Evolutionary conservation across 1,140 invertebrate species (phyloP), one percentile per base, ranked within the genome.

Genomic region (Drosophila albomicans): DNA sequence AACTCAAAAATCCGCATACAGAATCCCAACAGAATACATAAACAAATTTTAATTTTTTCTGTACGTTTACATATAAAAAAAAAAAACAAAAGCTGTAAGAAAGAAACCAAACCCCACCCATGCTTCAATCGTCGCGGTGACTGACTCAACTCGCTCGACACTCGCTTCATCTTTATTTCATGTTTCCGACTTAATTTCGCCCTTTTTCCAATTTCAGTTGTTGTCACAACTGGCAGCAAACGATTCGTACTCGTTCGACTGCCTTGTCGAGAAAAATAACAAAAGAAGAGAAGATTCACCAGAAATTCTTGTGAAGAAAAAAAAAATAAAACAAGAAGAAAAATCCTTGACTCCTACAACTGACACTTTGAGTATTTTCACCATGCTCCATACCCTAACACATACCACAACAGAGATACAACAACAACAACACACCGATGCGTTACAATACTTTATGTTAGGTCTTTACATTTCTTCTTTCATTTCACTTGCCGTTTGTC

Each of bases 161-260:
- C 80, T 67, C 80, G 74, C 77, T 87, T 87, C 84, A 88, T 87
- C 77, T 84, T 87, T 87, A 88, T 87, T 88, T 87, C 84, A 87
- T 88, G 84, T 84, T 80, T 69, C 73, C 54, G 69, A 78, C 84
- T 80, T 87, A 71, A 77, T 78, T 88, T 88, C 67, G 73, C 57
- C 62, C 66, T 74, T 81, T 78, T 75, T 68, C 28, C 79, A 73
- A 72, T 87, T 82, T 86, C 67, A 86, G 67, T 79, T 85, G 64
- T 86, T 79, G 67, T 65, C 82, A 79, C 51, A 79, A 79, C 75
- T 71, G 73, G 54, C 70, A 67, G 66, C 74, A 65, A 68, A 57
- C 75, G 68, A 64, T 66, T 79, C 57, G 25, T 67, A 62, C 67
- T 79, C 64, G 71, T 58, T 64, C 16, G 35, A 64, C 35, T 32